phyloP scores from a whole-genome alignment of 2,888 invertebrate genomes.

The Tanypteryx hageni region DNA sequence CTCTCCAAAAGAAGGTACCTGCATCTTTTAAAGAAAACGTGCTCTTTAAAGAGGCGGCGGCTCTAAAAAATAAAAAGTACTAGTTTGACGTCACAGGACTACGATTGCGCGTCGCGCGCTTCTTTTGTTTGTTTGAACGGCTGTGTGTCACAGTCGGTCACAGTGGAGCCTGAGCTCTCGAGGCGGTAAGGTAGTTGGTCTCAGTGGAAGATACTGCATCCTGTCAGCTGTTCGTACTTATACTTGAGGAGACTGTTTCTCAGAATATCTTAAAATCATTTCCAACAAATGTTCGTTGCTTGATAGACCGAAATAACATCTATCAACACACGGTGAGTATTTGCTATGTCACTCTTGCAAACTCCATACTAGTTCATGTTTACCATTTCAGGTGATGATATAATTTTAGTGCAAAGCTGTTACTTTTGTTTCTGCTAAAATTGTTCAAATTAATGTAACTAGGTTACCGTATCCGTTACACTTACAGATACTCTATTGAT shows the following conservation, averaged over 20 bases:
- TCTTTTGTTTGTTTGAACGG: conserved; percentile 63
- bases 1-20: background rate
- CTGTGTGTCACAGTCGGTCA: conserved; percentile 59
- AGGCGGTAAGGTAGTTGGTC: background rate
- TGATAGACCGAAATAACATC: background rate
- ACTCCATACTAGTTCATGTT: background rate
- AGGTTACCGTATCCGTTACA: background rate
- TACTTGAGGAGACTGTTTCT: background rate
- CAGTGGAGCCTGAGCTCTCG: conserved; percentile 30
- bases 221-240: background rate
- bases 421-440: background rate
- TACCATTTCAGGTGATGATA: background rate
- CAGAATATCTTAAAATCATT: background rate
- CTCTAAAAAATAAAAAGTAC: conserved; percentile 25
- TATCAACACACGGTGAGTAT: background rate
- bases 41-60: conserved; percentile 60
- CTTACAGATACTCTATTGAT: conserved; percentile 58
- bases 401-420: background rate
- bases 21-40: conserved; percentile 44
- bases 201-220: background rate
- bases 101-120: conserved; percentile 59
- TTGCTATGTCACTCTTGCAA: background rate
- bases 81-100: conserved; percentile 60
- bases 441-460: background rate
- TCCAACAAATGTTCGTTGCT: background rate